These are phyloP conservation scores for Phymanthus crucifer DNA, from an alignment of 92 coral and sea anemone genomes.

Conservation along the genomic window DNA sequence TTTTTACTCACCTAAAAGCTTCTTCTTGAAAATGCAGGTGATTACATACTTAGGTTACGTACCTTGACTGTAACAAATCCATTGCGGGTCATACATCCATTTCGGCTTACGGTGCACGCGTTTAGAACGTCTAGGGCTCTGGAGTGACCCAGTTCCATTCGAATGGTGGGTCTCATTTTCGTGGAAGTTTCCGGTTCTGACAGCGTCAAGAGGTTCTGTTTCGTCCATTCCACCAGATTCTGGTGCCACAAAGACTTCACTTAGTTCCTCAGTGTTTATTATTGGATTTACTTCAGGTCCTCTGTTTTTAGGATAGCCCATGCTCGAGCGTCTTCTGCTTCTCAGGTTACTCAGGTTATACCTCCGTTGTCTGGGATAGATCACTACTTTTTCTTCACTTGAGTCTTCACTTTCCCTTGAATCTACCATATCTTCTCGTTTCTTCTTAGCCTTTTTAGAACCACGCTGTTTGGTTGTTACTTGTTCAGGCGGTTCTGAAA, in stretches of 20 bases:
- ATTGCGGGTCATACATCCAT: constrained; percentile 11
- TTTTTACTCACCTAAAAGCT: not conserved
- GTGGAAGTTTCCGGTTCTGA: not conserved
- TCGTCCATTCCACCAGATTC: not conserved
- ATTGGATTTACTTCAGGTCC: not conserved
- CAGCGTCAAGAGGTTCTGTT: not conserved
- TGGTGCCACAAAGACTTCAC: not conserved
- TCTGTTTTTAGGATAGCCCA: not conserved
- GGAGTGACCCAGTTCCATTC: not conserved
- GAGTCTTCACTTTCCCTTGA: constrained; percentile 13
- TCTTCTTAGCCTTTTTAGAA: not conserved
- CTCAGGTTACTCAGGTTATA: constrained; percentile 15
- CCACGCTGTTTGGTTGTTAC: not conserved
- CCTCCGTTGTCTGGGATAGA: not conserved
- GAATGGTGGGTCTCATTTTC: not conserved
- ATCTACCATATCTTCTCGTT: not conserved
- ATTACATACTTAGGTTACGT: not conserved
- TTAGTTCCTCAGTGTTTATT: not conserved
- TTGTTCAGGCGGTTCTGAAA: not conserved
- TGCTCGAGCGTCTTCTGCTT: not conserved
- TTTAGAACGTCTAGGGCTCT: constrained; percentile 1
- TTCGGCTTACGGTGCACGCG: constrained; percentile 7
- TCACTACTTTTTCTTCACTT: constrained; percentile 1
- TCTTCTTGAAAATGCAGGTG: not conserved
- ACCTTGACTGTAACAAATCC: constrained; percentile 11